Percentiles rank a stretch among this genome's conserved stretches.
Evolutionary conservation across 2,888 invertebrate species (phyloP).

Genomic region (Nudaria mundana): DNA sequence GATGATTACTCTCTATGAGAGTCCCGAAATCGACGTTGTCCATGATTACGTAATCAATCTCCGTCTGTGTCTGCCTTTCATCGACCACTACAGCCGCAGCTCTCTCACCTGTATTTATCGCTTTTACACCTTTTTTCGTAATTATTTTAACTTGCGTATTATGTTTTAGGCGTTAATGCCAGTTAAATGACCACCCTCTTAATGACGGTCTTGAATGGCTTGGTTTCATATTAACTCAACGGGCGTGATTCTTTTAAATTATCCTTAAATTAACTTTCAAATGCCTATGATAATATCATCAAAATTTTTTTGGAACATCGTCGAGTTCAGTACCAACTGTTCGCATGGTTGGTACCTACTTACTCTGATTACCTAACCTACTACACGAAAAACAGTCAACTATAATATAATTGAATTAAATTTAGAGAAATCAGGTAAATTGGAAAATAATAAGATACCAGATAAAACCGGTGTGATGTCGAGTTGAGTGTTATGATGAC

Average conservation of each 20-base stretch:
- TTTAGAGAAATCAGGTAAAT: no score
- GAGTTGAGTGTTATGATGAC: no score
- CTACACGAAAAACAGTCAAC: no score
- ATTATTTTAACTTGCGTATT: constrained; percentile 71
- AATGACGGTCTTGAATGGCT: constrained; percentile 51
- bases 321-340: no score
- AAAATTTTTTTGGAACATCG: constrained; percentile 29
- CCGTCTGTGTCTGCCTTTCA: constrained; percentile 71
- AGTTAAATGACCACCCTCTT: constrained; percentile 68
- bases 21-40: constrained; percentile 68
- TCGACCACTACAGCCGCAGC: constrained; percentile 63
- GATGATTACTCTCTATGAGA: constrained; percentile 74
- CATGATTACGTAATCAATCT: constrained; percentile 79
- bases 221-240: constrained; percentile 49
- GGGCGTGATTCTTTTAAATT: constrained; percentile 36
- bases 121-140: constrained; percentile 73
- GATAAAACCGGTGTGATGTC: no score
- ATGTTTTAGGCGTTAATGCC: constrained; percentile 72
- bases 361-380: no score
- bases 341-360: no score
- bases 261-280: constrained; percentile 48
- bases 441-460: no score
- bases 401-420: no score
- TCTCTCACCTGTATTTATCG: constrained; percentile 60
- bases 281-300: constrained; percentile 42